Evolutionary conservation across 1,140 invertebrate species (phyloP).

Genomic region (Drosophila insularis): DNA sequence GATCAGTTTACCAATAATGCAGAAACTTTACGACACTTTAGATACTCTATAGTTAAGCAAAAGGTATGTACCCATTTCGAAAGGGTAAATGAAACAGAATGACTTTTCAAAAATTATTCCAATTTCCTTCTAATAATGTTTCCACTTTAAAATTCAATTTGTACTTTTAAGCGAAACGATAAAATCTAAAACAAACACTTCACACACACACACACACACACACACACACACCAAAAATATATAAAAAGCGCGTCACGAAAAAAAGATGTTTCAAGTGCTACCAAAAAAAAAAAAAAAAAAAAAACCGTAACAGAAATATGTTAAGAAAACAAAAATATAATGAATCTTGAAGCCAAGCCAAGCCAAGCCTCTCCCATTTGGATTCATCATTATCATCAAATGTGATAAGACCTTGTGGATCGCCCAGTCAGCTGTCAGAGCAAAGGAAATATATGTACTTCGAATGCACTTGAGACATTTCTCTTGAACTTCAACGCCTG

Average conservation of each 20-base stretch:
- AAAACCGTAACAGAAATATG: conserved; percentile 54
- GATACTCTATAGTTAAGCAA: no score
- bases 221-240: conserved; percentile 17
- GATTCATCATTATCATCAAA: conserved; percentile 65
- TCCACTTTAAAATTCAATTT: conserved; percentile 28
- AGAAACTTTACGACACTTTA: no score
- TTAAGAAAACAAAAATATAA: conserved; percentile 57
- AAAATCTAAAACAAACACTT: conserved; percentile 75
- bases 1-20: no score
- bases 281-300: neutral
- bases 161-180: conserved; percentile 48
- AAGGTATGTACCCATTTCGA: no score
- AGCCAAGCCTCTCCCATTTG: conserved; percentile 32
- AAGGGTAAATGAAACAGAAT: conserved; percentile 9
- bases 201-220: neutral
- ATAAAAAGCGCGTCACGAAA: conserved; percentile 56
- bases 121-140: conserved; percentile 50
- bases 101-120: conserved; percentile 41
- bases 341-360: conserved; percentile 1
- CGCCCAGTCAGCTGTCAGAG: conserved; percentile 65
- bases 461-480: conserved; percentile 80
- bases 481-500: conserved; percentile 79
- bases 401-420: conserved; percentile 67
- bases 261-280: conserved; percentile 45
- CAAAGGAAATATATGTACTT: conserved; percentile 55